Evolutionary conservation across 1,140 invertebrate species (phyloP), one percentile per base, ranked within the genome.

Genomic region (Araneus ventricosus): DNA sequence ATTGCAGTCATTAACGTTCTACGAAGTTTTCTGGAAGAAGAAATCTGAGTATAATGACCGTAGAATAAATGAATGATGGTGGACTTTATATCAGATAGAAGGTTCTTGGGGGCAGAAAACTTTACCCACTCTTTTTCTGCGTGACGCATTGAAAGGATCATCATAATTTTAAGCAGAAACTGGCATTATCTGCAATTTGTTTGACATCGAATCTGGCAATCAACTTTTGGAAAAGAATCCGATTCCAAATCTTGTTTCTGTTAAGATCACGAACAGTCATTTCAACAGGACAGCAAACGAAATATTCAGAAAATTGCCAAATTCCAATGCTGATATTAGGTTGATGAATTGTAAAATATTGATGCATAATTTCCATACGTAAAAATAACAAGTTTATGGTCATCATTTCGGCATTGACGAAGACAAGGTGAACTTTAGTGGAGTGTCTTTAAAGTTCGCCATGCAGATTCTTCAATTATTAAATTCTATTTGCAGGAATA

Each of bases 11-110:
- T 80, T 90, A 80, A 80, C n/a, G 70, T 70, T 6, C 75, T 30
- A 88, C 4, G 30, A 59, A 80, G 45, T 59, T 59, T 90, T 7
- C 41, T 2, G 80, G n/a, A 52, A 27, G 14, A 39, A 27, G 4
- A 39, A 14, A 79, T 89, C 63, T 7, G 30, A 80, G 45, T 80
- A 90, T 90, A 90, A 90, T 90, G 88, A 90, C 88, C 39, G 37
- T 22, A 52, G 30, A 90, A 39, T 27, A 20, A 8, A 20, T 24
- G n/a, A 59, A 61, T 17, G 57, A 37, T 57, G 24, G 24, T 27
- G 14, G 82, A 4, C 20, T 10, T 75, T 17, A 34, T 22, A 17
- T 37, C 27, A 34, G 17, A 20, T 34, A 14, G 3, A 70, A 70
- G 30, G 70, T 20, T 37, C 27, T 34, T 2, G 20, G 17, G 30